Evolutionary conservation across 1,140 invertebrate genomes (phyloP).

Genomic region (Sycophila sp.): DNA sequence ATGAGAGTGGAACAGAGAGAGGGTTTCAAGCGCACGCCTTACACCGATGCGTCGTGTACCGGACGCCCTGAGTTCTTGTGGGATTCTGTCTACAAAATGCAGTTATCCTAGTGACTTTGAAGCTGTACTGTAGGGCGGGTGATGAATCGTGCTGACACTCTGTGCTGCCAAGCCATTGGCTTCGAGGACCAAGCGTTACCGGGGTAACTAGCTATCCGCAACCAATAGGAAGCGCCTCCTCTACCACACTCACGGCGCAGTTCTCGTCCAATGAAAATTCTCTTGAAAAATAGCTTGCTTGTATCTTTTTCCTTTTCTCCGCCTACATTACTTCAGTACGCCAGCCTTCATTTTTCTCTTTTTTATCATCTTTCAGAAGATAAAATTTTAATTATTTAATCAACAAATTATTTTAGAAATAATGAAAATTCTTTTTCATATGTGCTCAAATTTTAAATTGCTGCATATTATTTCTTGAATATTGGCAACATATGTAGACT

Average conservation of each 20-base stretch:
- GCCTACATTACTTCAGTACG: no score
- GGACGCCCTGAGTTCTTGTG: constrained; percentile 64
- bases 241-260: constrained; percentile 52
- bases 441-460: no score
- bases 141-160: constrained; percentile 27
- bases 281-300: constrained; percentile 64
- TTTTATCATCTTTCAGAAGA: no score
- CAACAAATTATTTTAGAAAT: no score
- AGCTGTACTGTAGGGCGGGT: constrained; percentile 44
- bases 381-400: no score
- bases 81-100: constrained; percentile 66
- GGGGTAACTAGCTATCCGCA: constrained; percentile 41
- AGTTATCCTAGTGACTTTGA: constrained; percentile 61
- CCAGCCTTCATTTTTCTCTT: no score
- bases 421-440: no score
- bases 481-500: no score
- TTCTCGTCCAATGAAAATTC: constrained; percentile 64
- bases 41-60: constrained; percentile 47
- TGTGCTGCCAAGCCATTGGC: constrained; percentile 46
- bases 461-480: no score
- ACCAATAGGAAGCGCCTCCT: constrained; percentile 48
- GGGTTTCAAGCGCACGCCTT: neutral
- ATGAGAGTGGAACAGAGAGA: constrained; percentile 5
- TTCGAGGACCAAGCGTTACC: constrained; percentile 51
- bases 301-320: no score